Conservation (phyloP, 1,140 invertebrate species). For the Nephila pilipes region DNA sequence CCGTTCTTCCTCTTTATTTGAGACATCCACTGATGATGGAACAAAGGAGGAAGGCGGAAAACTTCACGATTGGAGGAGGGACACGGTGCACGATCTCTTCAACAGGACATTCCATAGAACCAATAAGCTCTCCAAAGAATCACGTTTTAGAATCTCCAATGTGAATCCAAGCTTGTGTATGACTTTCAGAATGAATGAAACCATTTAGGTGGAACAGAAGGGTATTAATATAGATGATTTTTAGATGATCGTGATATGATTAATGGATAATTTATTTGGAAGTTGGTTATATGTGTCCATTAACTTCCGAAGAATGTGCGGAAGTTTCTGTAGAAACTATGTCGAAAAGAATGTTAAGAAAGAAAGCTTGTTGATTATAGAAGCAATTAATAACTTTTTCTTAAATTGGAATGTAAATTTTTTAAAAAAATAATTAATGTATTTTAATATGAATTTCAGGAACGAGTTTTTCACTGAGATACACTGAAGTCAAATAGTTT, state of each 20-base stretch:
- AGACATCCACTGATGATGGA: neutral
- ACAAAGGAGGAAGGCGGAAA: constrained; percentile 50
- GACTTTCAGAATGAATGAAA: constrained; percentile 16
- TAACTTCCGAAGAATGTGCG: neutral
- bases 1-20: neutral
- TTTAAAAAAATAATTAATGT: too few relatives aligned
- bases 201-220: constrained; percentile 40
- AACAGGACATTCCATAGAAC: constrained; percentile 22
- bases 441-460: too few relatives aligned
- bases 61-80: constrained; percentile 40
- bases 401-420: too few relatives aligned
- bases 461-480: too few relatives aligned
- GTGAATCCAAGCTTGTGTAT: constrained; percentile 7
- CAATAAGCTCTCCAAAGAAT: constrained; percentile 39
- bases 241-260: constrained; percentile 34
- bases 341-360: neutral
- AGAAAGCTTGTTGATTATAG: too few relatives aligned
- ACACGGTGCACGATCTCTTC: constrained; percentile 42
- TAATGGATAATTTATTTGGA: constrained; percentile 36
- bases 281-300: constrained; percentile 51
- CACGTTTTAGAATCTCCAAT: constrained; percentile 23
- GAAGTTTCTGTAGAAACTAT: neutral
- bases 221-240: constrained; percentile 53
- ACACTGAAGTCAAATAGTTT: too few relatives aligned
- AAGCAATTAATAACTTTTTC: too few relatives aligned